Conservation (phyloP, 2,797 vertebrate genomes). For the Galagoides demidoff region DNA sequence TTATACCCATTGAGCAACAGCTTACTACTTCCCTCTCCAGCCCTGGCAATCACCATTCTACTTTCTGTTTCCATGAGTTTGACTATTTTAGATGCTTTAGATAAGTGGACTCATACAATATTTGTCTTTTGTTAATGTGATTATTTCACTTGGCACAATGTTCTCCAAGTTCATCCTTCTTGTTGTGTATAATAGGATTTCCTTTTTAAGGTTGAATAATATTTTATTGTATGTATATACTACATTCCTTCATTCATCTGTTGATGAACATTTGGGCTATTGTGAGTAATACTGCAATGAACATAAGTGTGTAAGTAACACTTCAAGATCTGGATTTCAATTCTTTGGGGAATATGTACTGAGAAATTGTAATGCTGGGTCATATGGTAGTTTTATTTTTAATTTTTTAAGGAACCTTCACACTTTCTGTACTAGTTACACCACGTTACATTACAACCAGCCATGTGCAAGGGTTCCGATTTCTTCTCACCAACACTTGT, state of each 20-base stretch:
- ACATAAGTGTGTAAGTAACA: neutral
- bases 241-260: neutral
- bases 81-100: neutral
- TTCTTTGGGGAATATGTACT: neutral
- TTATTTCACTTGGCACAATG: neutral
- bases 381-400: neutral
- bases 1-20: neutral
- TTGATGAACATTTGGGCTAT: neutral
- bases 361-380: neutral
- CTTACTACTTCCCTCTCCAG: neutral
- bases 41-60: neutral
- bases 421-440: neutral
- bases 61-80: neutral
- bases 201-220: neutral
- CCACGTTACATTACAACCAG: neutral
- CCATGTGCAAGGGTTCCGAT: accelerated
- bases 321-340: neutral
- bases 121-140: neutral
- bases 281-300: neutral
- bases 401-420: neutral
- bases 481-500: neutral
- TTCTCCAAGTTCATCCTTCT: too few relatives aligned
- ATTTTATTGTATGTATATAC: neutral
- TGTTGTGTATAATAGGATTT: neutral
- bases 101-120: neutral